Evolutionary conservation across 2,888 invertebrate genomes (phyloP), one percentile per base, ranked within the genome.

Genomic region (Villa cingulata): DNA sequence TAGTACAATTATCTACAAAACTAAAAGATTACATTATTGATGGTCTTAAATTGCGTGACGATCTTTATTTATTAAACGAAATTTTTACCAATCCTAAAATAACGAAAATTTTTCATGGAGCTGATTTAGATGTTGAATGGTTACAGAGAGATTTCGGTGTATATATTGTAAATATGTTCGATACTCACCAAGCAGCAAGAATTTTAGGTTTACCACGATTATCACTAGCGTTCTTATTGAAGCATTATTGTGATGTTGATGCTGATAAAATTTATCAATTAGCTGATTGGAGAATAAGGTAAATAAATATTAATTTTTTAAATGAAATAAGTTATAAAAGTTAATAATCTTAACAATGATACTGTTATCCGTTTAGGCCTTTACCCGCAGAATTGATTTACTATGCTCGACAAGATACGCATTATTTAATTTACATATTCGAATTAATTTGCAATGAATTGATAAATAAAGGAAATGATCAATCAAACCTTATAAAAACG

Each of bases 131-230:
- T 62, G 75, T 98, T 17, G 71, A 80, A 32, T 98, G 98, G 97
- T 70, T 98, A 29, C 98, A 98, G 66, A 74, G 92, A 16, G 98
- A 99, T 73, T 80, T 97, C 48, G 87, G 92, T 0, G 64, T 98
- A 2, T 98, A 98, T 63, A 70, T 98, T 3, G 95, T 98, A 1
- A 95, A 96, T 56, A 78, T 98, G 81, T 96, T 98, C 64, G 98
- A 98, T 66, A 98, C 97, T 0, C 81, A 89, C 62, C 83, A 86
- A 62, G 96, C 95, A 0, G 83, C 90, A 0, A 78, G 82, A 54
- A 72, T 78, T 3, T 72, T 97, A 1, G 75, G 77, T 20, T 73
- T 85, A 51, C 71, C 80, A 0, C 76, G 80, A 16, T 71, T 83
- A 2, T 89, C 91, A 4, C 71, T 90, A 43, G 82, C 87, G 1